Evolutionary conservation across 2,797 vertebrate genomes (phyloP).

Genomic region (Phrynocephalus forsythii): DNA sequence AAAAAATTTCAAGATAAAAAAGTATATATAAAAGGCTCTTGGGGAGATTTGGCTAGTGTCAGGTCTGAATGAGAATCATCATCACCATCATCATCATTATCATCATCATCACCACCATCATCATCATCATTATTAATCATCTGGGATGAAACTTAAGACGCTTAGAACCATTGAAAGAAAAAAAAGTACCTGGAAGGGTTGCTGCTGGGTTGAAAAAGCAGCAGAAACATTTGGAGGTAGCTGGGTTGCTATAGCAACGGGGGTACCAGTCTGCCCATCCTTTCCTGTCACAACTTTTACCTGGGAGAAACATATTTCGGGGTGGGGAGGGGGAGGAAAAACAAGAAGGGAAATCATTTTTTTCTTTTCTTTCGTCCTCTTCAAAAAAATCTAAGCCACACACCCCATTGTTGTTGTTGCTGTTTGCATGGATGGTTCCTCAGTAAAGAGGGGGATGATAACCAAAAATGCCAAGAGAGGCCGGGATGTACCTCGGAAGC

Average conservation of each 20-base stretch:
- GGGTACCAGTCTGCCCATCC: constrained; percentile 95
- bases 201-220: constrained; percentile 90
- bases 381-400: constrained; percentile 52
- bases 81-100: background rate
- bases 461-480: constrained; percentile 40
- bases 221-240: constrained; percentile 97
- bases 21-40: constrained; percentile 65
- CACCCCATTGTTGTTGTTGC: constrained; percentile 35
- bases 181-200: constrained; percentile 90
- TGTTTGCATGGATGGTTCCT: constrained; percentile 59
- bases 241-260: constrained; percentile 97
- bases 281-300: constrained; percentile 97
- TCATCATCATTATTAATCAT: constrained; percentile 30
- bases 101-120: background rate
- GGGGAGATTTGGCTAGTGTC: constrained; percentile 15
- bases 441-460: constrained; percentile 71
- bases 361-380: constrained; percentile 60
- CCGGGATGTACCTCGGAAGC: constrained; percentile 2
- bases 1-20: constrained; percentile 61
- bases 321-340: constrained; percentile 52
- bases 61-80: constrained; percentile 71
- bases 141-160: constrained; percentile 79
- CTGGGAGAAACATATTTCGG: constrained; percentile 83
- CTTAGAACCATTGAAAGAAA: constrained; percentile 78
- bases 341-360: constrained; percentile 77